Evolutionary conservation across 2,888 invertebrate species (phyloP).

Genomic region (Alviniconcha strummeri): DNA sequence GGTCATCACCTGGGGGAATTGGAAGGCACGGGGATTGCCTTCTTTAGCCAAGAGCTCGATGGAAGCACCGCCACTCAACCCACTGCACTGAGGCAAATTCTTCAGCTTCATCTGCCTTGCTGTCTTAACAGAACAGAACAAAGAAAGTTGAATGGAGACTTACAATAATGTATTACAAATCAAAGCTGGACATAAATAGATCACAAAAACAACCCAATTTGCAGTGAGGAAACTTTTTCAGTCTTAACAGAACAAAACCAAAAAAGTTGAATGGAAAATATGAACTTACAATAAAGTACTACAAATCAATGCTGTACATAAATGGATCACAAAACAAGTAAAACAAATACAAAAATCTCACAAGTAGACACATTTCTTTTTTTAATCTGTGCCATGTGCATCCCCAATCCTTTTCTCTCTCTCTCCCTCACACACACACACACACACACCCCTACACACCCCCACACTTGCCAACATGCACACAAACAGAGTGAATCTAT

Average conservation of each 20-base stretch:
- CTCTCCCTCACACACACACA: neutral
- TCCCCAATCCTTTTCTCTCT: neutral
- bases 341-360: neutral
- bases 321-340: too few relatives aligned
- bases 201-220: neutral
- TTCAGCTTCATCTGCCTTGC: conserved; percentile 89
- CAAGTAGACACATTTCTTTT: neutral
- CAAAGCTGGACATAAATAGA: neutral
- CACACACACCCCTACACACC: neutral
- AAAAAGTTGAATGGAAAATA: too few relatives aligned
- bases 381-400: neutral
- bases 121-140: conserved; percentile 75
- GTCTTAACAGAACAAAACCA: too few relatives aligned
- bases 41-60: conserved; percentile 88
- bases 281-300: too few relatives aligned
- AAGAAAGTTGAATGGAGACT: neutral
- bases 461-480: neutral
- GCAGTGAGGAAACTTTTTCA: too few relatives aligned
- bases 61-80: conserved; percentile 87
- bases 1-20: conserved; percentile 79
- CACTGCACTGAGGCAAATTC: conserved; percentile 84
- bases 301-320: too few relatives aligned
- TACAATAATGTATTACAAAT: neutral
- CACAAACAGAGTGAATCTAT: neutral
- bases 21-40: conserved; percentile 71